These are phyloP conservation scores for Plodia interpunctella DNA, from an alignment of 1,140 invertebrate genomes.

Conservation along the genomic window DNA sequence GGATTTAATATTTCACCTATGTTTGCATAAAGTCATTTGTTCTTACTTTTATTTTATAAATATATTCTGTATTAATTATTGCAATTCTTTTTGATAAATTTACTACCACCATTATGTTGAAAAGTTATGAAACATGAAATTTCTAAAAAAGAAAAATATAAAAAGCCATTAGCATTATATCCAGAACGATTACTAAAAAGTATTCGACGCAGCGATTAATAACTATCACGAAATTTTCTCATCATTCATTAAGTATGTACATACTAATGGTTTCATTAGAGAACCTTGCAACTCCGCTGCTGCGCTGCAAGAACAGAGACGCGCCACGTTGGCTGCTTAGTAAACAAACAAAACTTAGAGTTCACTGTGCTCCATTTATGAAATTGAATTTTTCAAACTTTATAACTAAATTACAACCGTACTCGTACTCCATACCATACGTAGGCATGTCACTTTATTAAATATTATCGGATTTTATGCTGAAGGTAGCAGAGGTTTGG, in stretches of 20 bases:
- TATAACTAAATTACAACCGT: no score
- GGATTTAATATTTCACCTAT: no score
- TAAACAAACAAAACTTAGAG: slow-evolving; percentile 17
- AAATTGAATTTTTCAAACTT: no score
- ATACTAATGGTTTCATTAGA: slow-evolving; percentile 24
- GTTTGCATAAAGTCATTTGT: no score
- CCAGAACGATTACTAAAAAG: slow-evolving; percentile 3
- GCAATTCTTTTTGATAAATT: no score
- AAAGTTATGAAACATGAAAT: not conserved
- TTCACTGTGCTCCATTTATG: not conserved
- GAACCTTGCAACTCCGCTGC: slow-evolving; percentile 11
- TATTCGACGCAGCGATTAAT: slow-evolving; percentile 15
- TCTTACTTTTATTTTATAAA: no score
- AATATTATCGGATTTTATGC: not conserved
- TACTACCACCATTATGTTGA: no score
- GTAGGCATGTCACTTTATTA: no score
- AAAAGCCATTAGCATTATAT: slow-evolving; percentile 4
- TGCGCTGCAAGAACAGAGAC: slow-evolving; percentile 9
- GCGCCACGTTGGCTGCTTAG: not conserved
- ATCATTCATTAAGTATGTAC: slow-evolving; percentile 22
- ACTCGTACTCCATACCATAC: no score
- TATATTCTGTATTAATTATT: no score
- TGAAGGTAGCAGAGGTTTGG: not conserved
- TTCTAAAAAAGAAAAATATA: not conserved
- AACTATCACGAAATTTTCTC: slow-evolving; percentile 18